A percentile compares a stretch with the other conserved stretches of the same genome.
These are phyloP conservation scores for Choristoneura fumiferana DNA, from an alignment of 1,140 invertebrate species.

Conservation along the genomic window DNA sequence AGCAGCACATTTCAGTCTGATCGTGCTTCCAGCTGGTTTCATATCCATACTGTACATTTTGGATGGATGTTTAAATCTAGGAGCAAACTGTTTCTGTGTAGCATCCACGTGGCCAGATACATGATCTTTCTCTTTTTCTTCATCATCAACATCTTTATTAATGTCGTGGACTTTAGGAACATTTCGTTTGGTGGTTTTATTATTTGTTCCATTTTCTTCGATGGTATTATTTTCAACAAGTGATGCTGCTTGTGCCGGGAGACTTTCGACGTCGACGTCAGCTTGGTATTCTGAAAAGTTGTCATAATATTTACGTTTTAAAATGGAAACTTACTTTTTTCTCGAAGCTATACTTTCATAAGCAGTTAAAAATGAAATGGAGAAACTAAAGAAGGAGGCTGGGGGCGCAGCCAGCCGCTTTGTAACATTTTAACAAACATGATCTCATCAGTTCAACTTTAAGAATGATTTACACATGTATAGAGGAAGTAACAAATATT, in stretches of 20 bases:
- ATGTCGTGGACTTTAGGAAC: conserved; percentile 50
- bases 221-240: conserved; percentile 57
- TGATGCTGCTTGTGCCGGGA: conserved; percentile 47
- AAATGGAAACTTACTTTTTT: conserved; percentile 10
- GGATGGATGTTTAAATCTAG: conserved; percentile 67
- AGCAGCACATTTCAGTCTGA: conserved; percentile 68
- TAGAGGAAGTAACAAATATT: too few species aligned
- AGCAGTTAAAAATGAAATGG: too few species aligned
- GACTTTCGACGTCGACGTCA: conserved; percentile 53
- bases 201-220: conserved; percentile 52
- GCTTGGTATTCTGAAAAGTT: conserved; percentile 71
- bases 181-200: conserved; percentile 35
- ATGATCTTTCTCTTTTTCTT: conserved; percentile 64
- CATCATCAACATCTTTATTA: conserved; percentile 60
- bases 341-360: too few species aligned
- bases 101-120: conserved; percentile 60
- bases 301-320: too few species aligned
- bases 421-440: too few species aligned
- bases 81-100: conserved; percentile 54
- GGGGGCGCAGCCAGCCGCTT: too few species aligned
- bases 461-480: too few species aligned
- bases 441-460: too few species aligned
- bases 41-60: conserved; percentile 68
- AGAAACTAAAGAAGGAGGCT: too few species aligned
- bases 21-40: conserved; percentile 71